Conservation (phyloP, 2,797 vertebrate species). For the Lutra lutra region DNA sequence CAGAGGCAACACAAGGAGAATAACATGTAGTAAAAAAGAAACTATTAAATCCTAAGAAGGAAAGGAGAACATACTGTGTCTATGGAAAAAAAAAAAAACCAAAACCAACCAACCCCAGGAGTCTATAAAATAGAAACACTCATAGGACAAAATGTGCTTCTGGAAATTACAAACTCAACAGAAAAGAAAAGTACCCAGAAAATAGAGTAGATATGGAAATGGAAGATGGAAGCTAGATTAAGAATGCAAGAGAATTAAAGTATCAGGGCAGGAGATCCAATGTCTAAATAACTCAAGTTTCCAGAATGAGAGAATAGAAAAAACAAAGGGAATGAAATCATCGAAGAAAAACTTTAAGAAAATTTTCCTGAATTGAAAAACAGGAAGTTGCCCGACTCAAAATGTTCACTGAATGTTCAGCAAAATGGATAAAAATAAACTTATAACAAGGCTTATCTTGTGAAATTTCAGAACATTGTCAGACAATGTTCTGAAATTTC, state of each 20-base stretch:
- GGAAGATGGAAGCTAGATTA: background rate
- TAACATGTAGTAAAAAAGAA: background rate
- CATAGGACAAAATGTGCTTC: background rate
- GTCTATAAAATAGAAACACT: background rate
- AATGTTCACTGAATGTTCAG: background rate
- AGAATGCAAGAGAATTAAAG: background rate
- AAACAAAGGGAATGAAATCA: background rate
- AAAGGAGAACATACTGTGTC: background rate
- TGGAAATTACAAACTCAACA: slow-evolving; percentile 9
- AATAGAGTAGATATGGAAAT: background rate
- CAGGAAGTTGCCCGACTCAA: background rate
- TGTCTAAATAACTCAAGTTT: background rate
- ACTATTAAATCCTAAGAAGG: background rate
- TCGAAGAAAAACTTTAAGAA: background rate
- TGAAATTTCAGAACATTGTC: background rate
- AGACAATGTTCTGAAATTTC: too few relatives aligned
- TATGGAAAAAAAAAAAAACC: background rate
- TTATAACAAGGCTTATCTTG: background rate
- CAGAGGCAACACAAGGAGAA: background rate
- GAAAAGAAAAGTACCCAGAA: background rate
- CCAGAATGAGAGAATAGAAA: background rate
- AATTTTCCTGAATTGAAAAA: background rate
- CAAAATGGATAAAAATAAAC: slow-evolving; percentile 4
- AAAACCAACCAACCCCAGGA: background rate
- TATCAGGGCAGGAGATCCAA: background rate